Evolutionary conservation across 1,140 invertebrate genomes (phyloP).

Genomic region (Zaprionus gabonicus): DNA sequence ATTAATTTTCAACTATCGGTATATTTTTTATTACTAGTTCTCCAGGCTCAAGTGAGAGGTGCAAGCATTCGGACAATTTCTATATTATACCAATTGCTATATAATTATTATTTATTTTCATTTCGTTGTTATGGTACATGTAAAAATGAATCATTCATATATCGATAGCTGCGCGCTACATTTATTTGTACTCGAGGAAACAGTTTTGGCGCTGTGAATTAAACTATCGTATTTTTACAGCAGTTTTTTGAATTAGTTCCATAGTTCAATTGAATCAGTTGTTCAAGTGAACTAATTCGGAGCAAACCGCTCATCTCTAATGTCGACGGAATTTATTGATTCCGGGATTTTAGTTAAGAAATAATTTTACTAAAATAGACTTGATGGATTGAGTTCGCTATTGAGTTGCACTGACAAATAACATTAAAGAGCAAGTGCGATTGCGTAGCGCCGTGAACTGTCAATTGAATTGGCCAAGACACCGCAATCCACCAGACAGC

Average conservation of each 20-base stretch:
- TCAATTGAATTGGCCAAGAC: conserved; percentile 8
- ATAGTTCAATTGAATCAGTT: neutral
- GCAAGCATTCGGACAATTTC: neutral
- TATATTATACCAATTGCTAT: neutral
- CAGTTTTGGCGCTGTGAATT: neutral
- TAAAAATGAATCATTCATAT: neutral
- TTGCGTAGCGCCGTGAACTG: conserved; percentile 16
- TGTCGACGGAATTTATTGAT: conserved; percentile 41
- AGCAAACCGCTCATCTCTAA: neutral
- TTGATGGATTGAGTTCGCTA: conserved; percentile 14
- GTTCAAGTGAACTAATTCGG: conserved; percentile 1
- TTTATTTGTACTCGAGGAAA: neutral
- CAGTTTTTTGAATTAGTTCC: neutral
- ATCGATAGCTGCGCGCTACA: neutral
- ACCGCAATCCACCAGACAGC: conserved; percentile 12
- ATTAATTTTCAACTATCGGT: neutral
- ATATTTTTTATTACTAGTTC: neutral
- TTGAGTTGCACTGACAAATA: neutral
- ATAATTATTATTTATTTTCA: neutral
- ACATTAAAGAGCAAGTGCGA: conserved; percentile 9
- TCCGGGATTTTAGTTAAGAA: conserved; percentile 13
- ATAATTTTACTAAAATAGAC: neutral
- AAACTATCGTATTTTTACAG: neutral
- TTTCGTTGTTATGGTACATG: neutral
- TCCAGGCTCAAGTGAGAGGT: neutral